A percentile compares a stretch with the other conserved stretches of the same genome.
Conservation (phyloP, 2,888 invertebrate genomes). For the Morpho helenor region DNA sequence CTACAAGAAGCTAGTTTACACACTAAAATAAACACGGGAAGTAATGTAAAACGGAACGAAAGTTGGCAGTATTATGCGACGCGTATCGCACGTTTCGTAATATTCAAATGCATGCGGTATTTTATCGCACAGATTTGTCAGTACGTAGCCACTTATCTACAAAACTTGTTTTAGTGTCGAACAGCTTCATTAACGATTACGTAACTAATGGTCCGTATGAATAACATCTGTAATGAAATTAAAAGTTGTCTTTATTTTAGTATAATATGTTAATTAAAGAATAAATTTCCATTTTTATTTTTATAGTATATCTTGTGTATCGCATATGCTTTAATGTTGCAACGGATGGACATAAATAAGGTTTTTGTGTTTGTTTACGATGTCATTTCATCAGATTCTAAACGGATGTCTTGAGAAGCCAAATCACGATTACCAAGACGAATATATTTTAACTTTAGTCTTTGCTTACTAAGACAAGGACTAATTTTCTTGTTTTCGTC, state of each 20-base stretch:
- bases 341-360: background rate
- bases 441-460: no score
- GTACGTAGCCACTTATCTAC: constrained; percentile 3
- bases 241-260: constrained; percentile 7
- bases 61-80: constrained; percentile 7
- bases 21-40: constrained; percentile 1
- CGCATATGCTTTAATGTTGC: background rate
- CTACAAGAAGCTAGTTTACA: no score
- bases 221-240: constrained; percentile 7
- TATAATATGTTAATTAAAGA: constrained; percentile 1
- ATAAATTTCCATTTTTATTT: background rate
- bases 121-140: constrained; percentile 10
- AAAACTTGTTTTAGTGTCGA: constrained; percentile 5
- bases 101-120: constrained; percentile 19
- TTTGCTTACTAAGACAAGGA: no score
- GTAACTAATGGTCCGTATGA: constrained; percentile 1
- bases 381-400: no score
- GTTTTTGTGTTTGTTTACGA: no score
- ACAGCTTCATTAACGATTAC: constrained; percentile 5
- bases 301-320: background rate
- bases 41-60: constrained; percentile 1
- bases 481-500: no score
- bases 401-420: no score
- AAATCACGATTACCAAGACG: no score
- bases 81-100: constrained; percentile 16